Conservation (phyloP, 2,888 invertebrate species). For the Microplitis deprimator region DNA sequence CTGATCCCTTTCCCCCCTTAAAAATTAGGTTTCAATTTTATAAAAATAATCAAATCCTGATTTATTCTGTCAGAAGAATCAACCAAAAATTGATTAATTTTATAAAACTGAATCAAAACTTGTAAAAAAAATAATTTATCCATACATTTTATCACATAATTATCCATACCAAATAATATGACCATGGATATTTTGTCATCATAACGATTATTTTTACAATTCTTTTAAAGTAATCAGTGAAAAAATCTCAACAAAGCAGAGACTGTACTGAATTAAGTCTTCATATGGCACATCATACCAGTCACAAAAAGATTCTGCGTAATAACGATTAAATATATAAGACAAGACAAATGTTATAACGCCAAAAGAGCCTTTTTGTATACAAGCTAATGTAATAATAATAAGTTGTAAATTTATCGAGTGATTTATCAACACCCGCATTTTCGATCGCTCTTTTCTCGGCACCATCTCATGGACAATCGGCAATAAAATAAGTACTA, state of each 20-base stretch:
- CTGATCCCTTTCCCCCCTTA: too few species aligned
- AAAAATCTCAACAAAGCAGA: slow-evolving; percentile 66
- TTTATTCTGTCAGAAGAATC: too few species aligned
- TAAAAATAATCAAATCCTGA: too few species aligned
- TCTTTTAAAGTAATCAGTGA: slow-evolving; percentile 62
- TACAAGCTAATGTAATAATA: slow-evolving; percentile 56
- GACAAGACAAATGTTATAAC: slow-evolving; percentile 64
- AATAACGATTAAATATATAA: slow-evolving; percentile 61
- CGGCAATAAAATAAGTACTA: slow-evolving; percentile 60
- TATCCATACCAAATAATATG: too few species aligned
- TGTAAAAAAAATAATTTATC: too few species aligned
- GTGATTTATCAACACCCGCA: slow-evolving; percentile 56
- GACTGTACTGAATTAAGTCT: slow-evolving; percentile 65
- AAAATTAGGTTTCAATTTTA: too few species aligned
- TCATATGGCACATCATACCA: slow-evolving; percentile 65
- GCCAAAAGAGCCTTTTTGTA: slow-evolving; percentile 58
- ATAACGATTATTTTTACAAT: slow-evolving; percentile 46
- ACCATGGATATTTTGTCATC: too few species aligned
- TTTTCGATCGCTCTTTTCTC: slow-evolving; percentile 57
- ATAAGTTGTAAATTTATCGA: slow-evolving; percentile 56
- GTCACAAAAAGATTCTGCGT: slow-evolving; percentile 66
- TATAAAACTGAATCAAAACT: too few species aligned
- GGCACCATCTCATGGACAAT: slow-evolving; percentile 60
- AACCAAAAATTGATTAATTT: too few species aligned
- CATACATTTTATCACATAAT: too few species aligned